Evolutionary conservation across 2,888 invertebrate genomes (phyloP).

Genomic region (Homarus gammarus): DNA sequence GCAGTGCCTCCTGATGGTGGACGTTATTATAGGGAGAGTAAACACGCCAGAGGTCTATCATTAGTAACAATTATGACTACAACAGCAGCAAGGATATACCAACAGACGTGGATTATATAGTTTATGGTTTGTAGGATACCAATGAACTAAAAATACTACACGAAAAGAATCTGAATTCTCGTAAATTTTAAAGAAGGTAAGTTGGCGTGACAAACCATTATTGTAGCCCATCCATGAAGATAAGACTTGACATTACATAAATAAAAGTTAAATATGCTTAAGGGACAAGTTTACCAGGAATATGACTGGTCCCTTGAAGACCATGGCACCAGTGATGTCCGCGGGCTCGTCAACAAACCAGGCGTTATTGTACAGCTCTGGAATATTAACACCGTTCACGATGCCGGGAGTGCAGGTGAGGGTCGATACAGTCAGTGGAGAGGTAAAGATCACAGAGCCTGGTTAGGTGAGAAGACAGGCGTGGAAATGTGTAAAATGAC

Average conservation of each 20-base stretch:
- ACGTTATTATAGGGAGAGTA: no score
- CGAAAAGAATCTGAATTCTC: no score
- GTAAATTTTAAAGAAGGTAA: no score
- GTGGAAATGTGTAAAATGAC: not conserved
- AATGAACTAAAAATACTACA: no score
- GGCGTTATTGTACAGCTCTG: slow-evolving; percentile 11
- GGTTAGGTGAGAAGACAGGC: not conserved
- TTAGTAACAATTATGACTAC: no score
- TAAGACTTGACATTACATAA: no score
- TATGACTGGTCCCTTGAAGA: slow-evolving; percentile 25
- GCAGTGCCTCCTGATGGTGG: not conserved
- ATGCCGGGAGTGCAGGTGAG: slow-evolving; percentile 19
- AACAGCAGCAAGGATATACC: no score
- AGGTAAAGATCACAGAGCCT: slow-evolving; percentile 24
- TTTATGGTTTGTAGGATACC: no score
- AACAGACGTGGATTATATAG: no score
- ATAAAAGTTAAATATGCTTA: not conserved
- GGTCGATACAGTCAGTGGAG: not conserved
- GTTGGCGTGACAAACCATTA: no score
- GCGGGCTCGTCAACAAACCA: slow-evolving; percentile 37
- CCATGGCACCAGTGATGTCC: slow-evolving; percentile 11
- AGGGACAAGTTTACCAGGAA: slow-evolving; percentile 23
- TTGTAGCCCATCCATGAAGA: no score
- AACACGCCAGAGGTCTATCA: no score
- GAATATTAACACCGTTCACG: slow-evolving; percentile 27